These are phyloP conservation scores for Temnothorax longispinosus DNA, from an alignment of 1,140 invertebrate species.

Conservation along the genomic window DNA sequence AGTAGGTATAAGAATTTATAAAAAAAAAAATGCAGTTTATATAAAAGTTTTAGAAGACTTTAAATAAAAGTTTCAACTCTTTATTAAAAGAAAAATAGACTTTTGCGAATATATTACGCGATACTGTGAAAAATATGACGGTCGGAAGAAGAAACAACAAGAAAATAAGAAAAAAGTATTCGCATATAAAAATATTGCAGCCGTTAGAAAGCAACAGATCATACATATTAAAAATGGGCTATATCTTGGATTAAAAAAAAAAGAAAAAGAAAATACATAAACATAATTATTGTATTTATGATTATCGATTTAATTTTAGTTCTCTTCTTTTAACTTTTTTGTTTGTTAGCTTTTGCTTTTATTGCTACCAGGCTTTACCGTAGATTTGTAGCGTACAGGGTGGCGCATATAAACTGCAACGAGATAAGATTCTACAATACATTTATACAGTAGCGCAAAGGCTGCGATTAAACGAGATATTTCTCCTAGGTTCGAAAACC, in stretches of 20 bases:
- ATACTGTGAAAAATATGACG: neutral
- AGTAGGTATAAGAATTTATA: neutral
- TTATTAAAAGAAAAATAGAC: neutral
- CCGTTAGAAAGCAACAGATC: neutral
- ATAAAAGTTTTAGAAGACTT: neutral
- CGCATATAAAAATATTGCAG: neutral
- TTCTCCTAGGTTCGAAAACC: constrained; percentile 30
- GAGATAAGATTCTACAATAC: constrained; percentile 33
- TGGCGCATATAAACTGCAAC: neutral
- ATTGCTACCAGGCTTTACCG: neutral
- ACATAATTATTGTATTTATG: neutral
- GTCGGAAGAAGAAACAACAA: neutral
- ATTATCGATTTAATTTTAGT: neutral
- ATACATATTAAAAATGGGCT: neutral
- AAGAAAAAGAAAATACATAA: neutral
- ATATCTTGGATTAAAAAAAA: neutral
- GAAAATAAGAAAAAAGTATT: neutral
- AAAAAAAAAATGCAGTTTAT: neutral
- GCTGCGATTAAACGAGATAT: constrained; percentile 44
- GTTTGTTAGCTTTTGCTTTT: neutral
- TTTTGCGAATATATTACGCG: neutral
- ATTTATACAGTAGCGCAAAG: constrained; percentile 3
- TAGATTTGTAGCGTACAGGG: neutral
- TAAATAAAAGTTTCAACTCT: neutral
- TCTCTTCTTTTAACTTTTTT: neutral